Evolutionary conservation across 2,797 vertebrate species (phyloP).

Genomic region (Distichodus sexfasciatus): DNA sequence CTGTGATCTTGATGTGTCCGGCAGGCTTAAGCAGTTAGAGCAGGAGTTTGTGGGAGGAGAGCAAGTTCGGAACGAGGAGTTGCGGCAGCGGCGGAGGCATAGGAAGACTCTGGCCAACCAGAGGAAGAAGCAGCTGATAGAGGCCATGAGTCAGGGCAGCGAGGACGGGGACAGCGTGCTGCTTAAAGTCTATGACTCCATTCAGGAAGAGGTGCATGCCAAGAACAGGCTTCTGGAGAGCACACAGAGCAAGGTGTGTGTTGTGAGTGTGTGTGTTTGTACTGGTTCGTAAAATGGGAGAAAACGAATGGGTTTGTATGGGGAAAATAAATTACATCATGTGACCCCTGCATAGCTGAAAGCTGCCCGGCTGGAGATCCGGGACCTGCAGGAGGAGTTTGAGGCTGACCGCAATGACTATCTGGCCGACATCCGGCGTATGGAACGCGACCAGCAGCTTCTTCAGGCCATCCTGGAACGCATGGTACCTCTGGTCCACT

Average conservation of each 20-base stretch:
- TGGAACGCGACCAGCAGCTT: conserved; percentile 80
- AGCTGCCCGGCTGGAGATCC: conserved; percentile 85
- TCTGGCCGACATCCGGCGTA: conserved; percentile 76
- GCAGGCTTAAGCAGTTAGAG: conserved; percentile 86
- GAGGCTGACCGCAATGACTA: conserved; percentile 84
- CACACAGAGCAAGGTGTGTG: conserved; percentile 82
- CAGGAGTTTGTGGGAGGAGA: conserved; percentile 84
- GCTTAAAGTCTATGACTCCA: conserved; percentile 82
- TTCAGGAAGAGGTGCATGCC: conserved; percentile 84
- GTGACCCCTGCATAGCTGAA: conserved; percentile 77
- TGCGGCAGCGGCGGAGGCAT: conserved; percentile 75
- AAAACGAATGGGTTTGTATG: too few relatives aligned
- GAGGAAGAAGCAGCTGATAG: conserved; percentile 77
- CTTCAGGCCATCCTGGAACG: conserved; percentile 81
- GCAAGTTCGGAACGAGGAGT: conserved; percentile 83
- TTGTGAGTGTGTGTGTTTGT: not conserved
- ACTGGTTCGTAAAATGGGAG: not conserved
- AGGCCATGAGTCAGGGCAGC: conserved; percentile 70
- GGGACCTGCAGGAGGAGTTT: conserved; percentile 85
- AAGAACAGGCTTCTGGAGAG: conserved; percentile 82
- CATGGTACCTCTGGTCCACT: conserved; percentile 76
- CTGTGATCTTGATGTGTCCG: not conserved
- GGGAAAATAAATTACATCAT: not conserved
- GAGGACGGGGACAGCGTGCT: conserved; percentile 82
- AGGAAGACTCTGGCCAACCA: conserved; percentile 77